Evolutionary conservation across 2,888 invertebrate genomes (phyloP).

Genomic region (Copidosoma aretas): DNA sequence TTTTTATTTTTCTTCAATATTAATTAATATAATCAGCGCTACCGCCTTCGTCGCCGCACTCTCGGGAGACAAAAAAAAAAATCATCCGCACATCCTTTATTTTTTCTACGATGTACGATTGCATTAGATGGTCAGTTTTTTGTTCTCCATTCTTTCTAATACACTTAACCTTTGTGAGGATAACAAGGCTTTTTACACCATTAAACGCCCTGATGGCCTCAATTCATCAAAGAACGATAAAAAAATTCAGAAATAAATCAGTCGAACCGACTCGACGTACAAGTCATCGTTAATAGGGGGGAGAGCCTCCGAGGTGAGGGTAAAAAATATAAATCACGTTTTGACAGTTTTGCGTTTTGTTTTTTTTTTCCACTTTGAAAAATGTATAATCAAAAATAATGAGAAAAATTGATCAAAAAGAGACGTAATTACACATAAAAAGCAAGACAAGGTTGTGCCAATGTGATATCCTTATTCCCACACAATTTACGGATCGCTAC

Average conservation of each 20-base stretch:
- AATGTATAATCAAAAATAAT: not conserved
- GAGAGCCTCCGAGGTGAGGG: not conserved
- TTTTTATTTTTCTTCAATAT: conserved; percentile 38
- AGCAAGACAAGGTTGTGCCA: conserved; percentile 18
- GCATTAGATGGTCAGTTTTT: not conserved
- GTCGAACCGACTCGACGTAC: too few relatives aligned
- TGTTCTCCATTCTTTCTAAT: conserved; percentile 10
- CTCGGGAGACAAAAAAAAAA: conserved; percentile 9
- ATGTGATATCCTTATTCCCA: not conserved
- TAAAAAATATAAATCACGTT: not conserved
- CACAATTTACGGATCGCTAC: not conserved
- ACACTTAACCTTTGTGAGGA: too few relatives aligned
- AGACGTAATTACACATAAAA: conserved; percentile 5
- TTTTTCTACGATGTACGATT: conserved; percentile 19
- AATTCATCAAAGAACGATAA: too few relatives aligned
- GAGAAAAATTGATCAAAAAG: conserved; percentile 3
- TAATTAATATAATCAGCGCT: conserved; percentile 46
- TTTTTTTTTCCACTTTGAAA: not conserved
- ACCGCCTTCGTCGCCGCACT: conserved; percentile 41
- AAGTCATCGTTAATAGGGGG: not conserved
- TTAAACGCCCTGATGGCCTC: too few relatives aligned
- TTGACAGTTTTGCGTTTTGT: not conserved
- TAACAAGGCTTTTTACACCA: too few relatives aligned
- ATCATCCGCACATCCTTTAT: not conserved
- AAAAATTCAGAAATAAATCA: too few relatives aligned